phyloP scores from a whole-genome alignment of 2,113 vertebrate genomes.

The Talpa occidentalis region DNA sequence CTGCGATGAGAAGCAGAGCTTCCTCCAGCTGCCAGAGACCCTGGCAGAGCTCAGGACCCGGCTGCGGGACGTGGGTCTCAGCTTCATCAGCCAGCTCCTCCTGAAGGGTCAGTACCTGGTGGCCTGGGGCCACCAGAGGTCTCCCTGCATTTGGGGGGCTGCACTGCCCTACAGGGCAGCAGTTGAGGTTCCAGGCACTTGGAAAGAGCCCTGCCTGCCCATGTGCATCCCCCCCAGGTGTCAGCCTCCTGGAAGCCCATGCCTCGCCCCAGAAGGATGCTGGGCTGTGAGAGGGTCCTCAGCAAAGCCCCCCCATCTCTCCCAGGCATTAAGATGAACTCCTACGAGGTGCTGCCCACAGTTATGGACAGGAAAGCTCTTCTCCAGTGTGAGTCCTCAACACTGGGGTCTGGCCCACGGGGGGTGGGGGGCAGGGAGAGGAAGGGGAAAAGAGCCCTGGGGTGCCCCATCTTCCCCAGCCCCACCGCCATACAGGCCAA shows the following conservation, averaged over 20 bases:
- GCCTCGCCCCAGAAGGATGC: not conserved
- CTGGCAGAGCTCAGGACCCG: constrained; percentile 21
- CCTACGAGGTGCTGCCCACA: not conserved
- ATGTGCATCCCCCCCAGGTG: not conserved
- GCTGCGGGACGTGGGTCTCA: constrained; percentile 55
- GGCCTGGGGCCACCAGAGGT: not conserved
- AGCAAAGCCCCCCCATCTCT: not conserved
- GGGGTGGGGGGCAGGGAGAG: not conserved
- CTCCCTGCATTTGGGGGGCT: not conserved
- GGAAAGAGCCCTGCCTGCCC: not conserved
- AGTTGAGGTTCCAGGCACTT: not conserved
- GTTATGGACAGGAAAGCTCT: constrained; percentile 62
- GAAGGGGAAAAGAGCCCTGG: not conserved
- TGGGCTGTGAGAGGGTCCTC: not conserved
- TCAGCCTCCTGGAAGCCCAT: not conserved
- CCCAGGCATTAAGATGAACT: constrained; percentile 73
- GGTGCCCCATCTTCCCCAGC: not conserved
- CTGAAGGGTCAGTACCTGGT: constrained; percentile 63
- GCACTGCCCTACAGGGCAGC: not conserved
- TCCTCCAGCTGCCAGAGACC: constrained; percentile 48
- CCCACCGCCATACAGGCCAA: not conserved
- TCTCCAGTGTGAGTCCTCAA: constrained; percentile 71
- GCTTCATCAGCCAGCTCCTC: constrained; percentile 66
- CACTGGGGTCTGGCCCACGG: not conserved
- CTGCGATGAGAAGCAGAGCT: constrained; percentile 29